Percentiles rank a stretch among this genome's conserved stretches.
Conservation (phyloP, 2,113 vertebrate species). For the Platichthys flesus region DNA sequence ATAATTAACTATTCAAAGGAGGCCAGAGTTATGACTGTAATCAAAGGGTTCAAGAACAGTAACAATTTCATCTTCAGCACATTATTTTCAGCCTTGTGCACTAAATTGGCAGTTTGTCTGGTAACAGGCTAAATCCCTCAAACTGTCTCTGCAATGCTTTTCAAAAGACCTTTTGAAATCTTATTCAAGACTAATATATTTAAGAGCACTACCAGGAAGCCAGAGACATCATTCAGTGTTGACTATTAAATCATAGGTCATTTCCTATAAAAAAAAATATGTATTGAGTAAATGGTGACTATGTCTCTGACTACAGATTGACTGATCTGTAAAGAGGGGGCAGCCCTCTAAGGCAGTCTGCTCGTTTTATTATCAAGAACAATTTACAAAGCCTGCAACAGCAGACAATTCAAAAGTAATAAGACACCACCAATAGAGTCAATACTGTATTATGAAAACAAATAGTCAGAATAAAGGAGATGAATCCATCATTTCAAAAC, state of each 20-base stretch:
- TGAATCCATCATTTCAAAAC: neutral
- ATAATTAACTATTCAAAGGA: neutral
- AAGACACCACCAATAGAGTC: neutral
- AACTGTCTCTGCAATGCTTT: neutral
- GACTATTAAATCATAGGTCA: neutral
- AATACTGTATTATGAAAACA: constrained; percentile 3
- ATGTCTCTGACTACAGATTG: neutral
- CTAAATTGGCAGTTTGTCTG: neutral
- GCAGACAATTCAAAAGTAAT: neutral
- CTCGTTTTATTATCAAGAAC: neutral
- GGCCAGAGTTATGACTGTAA: neutral
- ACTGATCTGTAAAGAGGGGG: neutral
- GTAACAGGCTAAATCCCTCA: neutral
- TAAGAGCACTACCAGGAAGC: neutral
- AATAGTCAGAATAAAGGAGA: constrained; percentile 7
- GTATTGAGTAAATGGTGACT: neutral
- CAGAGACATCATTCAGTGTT: neutral
- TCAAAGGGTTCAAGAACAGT: neutral
- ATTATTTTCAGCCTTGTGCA: neutral
- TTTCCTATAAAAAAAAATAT: neutral
- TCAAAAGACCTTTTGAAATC: neutral
- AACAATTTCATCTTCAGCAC: neutral
- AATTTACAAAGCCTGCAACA: neutral
- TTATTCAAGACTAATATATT: neutral
- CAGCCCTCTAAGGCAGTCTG: neutral